Evolutionary conservation across 1,140 invertebrate genomes (phyloP).

Genomic region (Lasioglossum albipes): DNA sequence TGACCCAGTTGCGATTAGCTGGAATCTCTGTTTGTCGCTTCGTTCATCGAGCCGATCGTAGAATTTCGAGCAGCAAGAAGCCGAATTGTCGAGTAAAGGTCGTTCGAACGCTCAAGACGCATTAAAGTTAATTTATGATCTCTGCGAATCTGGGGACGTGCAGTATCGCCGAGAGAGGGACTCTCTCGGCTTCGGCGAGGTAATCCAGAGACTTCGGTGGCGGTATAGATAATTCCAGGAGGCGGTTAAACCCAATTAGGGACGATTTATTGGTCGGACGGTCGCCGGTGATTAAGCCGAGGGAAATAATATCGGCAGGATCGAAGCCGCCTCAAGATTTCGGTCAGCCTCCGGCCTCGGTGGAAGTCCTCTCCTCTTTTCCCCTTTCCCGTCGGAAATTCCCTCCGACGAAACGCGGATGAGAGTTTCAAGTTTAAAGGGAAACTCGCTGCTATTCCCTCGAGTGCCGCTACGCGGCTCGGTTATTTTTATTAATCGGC

Average conservation of each 20-base stretch:
- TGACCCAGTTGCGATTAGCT: no score
- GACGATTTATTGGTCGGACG: constrained; percentile 49
- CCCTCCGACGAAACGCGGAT: not conserved
- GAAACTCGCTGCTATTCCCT: no score
- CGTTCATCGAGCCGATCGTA: no score
- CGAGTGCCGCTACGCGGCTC: not conserved
- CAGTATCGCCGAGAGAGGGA: constrained; percentile 4
- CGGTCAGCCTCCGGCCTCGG: not conserved
- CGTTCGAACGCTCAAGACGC: not conserved
- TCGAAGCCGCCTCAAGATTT: constrained; percentile 8
- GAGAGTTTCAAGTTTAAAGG: no score
- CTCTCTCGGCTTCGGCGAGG: constrained; percentile 10
- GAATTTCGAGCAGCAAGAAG: no score
- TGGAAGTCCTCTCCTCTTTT: no score
- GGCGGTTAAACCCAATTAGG: constrained; percentile 57
- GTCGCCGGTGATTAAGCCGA: constrained; percentile 44
- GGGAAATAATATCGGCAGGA: constrained; percentile 49
- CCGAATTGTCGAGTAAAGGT: no score
- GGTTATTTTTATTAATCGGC: no score
- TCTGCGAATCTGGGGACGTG: not conserved
- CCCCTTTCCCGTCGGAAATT: not conserved
- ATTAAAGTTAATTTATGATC: constrained; percentile 29
- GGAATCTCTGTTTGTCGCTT: no score
- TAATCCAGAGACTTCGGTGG: constrained; percentile 52
- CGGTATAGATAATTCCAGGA: constrained; percentile 45